Evolutionary conservation across 2,113 vertebrate species (phyloP).

Genomic region (Gavia stellata): DNA sequence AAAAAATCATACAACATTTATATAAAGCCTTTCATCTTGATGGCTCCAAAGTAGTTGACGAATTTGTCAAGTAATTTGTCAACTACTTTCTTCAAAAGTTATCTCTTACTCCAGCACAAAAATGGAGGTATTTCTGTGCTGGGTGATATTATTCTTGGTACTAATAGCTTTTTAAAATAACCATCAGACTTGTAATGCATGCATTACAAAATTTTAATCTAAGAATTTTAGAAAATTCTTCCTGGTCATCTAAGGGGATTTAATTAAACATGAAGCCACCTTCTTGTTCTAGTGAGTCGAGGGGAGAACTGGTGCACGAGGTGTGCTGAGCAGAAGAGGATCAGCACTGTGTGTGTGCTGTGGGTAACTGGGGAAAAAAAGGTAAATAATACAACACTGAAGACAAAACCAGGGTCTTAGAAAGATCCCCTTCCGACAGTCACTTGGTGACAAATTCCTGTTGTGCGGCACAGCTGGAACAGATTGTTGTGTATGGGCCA

Average conservation of each 20-base stretch:
- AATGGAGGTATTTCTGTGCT: background rate
- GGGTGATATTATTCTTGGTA: background rate
- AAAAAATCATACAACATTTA: background rate
- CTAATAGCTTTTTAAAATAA: background rate
- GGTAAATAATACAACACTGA: background rate
- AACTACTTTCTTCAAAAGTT: background rate
- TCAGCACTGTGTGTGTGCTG: background rate
- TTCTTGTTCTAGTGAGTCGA: background rate
- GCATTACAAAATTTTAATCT: background rate
- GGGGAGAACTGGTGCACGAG: background rate
- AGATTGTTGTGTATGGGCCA: background rate
- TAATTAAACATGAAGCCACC: background rate
- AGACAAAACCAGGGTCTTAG: background rate
- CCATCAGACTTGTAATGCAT: background rate
- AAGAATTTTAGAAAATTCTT: background rate
- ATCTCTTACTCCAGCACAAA: background rate
- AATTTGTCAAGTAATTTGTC: conserved; percentile 37
- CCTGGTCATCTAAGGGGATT: background rate
- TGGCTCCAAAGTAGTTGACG: background rate
- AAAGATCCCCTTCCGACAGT: background rate
- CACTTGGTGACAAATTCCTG: background rate
- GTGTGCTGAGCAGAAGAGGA: background rate
- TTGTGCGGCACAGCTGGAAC: background rate
- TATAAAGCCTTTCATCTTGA: conserved; percentile 25
- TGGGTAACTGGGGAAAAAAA: background rate